These are phyloP conservation scores for Aleadryas rufinucha DNA, from an alignment of 2,113 vertebrate genomes.

Conservation along the genomic window DNA sequence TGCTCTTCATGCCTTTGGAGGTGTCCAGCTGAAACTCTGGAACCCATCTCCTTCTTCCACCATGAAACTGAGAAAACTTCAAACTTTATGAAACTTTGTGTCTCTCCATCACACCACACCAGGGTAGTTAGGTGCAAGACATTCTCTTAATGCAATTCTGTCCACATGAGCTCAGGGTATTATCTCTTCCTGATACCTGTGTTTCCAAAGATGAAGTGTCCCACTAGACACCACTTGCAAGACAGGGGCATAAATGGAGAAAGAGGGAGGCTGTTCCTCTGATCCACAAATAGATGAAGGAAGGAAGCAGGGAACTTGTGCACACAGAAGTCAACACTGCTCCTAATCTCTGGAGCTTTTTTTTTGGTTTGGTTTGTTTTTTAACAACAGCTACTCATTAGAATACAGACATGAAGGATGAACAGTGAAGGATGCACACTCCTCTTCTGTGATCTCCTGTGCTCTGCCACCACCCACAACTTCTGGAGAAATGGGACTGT, in stretches of 20 bases:
- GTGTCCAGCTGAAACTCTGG: background rate
- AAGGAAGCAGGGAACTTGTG: background rate
- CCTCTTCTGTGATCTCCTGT: background rate
- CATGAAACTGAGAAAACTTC: background rate
- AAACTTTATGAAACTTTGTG: background rate
- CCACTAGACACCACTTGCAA: background rate
- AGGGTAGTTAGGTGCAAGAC: background rate
- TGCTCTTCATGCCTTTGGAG: fast-evolving
- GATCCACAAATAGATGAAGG: background rate
- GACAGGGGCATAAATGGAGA: background rate
- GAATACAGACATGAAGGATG: background rate
- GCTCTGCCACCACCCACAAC: background rate
- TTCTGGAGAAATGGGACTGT: background rate
- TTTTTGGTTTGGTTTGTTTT: background rate
- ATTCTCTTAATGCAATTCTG: background rate
- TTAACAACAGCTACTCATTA: background rate
- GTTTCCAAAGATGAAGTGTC: background rate
- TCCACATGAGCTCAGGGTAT: background rate
- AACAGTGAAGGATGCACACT: background rate
- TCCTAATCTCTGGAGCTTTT: background rate
- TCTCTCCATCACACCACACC: background rate
- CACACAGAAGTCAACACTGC: background rate
- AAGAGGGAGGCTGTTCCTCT: background rate
- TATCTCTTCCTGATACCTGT: background rate
- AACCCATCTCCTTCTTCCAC: background rate